A percentile compares a stretch with the other conserved stretches of the same genome.
Conservation (phyloP, 2,797 vertebrate species). For the Agapornis canus region DNA sequence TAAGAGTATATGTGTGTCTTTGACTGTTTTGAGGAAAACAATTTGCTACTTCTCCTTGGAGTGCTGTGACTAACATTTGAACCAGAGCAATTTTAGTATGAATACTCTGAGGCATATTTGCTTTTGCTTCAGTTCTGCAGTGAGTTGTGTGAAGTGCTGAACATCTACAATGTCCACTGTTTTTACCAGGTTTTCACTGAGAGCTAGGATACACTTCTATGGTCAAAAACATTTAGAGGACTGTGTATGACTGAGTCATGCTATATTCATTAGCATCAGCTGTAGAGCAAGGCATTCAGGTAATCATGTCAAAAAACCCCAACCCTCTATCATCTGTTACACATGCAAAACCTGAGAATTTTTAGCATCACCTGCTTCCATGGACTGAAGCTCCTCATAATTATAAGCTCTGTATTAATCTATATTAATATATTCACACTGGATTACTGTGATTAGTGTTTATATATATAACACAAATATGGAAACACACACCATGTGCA, state of each 20-base stretch:
- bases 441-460: slow-evolving; percentile 15
- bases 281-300: neutral
- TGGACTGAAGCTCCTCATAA: neutral
- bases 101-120: rapidly evolving
- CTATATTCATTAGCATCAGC: neutral
- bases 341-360: neutral
- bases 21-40: neutral
- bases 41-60: neutral
- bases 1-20: neutral
- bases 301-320: neutral
- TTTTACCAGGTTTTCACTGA: neutral
- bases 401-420: slow-evolving; percentile 6
- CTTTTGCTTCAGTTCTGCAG: neutral
- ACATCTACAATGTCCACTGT: neutral
- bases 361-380: neutral
- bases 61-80: neutral
- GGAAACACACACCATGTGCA: slow-evolving; percentile 33
- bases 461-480: slow-evolving; percentile 30
- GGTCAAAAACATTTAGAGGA: neutral
- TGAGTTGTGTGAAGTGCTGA: neutral
- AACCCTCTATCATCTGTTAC: neutral
- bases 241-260: neutral
- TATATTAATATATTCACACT: slow-evolving; percentile 57
- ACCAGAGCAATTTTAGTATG: neutral
- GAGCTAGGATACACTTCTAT: neutral